Percentiles rank a stretch among this genome's conserved stretches.
These are phyloP conservation scores for Rhombomys opimus DNA, from an alignment of 2,113 vertebrate species.

Conservation along the genomic window DNA sequence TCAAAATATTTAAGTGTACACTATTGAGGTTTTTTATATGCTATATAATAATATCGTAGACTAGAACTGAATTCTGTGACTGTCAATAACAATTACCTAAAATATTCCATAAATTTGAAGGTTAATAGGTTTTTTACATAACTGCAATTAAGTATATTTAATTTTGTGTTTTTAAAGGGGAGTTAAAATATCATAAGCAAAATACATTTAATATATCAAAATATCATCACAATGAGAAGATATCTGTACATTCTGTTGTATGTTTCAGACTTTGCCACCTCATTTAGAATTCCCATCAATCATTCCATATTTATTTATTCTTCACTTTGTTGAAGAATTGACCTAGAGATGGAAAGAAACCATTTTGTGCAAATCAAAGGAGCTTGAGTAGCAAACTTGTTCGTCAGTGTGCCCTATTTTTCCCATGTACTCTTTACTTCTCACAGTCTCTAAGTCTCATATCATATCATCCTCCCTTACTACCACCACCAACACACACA, in stretches of 20 bases:
- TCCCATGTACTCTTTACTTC: not conserved
- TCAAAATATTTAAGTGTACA: fast-evolving
- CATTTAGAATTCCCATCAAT: conserved; percentile 9
- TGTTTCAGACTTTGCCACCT: conserved; percentile 36
- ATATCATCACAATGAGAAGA: not conserved
- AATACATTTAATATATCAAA: not conserved
- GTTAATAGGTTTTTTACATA: not conserved
- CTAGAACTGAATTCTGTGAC: not conserved
- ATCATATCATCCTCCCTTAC: not conserved
- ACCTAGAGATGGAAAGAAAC: not conserved
- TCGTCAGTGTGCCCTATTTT: not conserved
- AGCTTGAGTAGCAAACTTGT: not conserved
- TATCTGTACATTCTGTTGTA: not conserved
- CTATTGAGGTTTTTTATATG: not conserved
- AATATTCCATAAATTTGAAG: not conserved
- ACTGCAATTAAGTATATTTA: not conserved
- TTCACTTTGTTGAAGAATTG: not conserved
- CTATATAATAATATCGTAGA: not conserved
- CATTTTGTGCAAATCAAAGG: not conserved
- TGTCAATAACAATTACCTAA: not conserved
- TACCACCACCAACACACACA: not conserved
- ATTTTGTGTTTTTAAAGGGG: not conserved
- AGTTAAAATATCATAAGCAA: conserved; percentile 21
- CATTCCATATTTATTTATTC: conserved; percentile 3
- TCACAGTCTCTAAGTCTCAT: not conserved